Conservation (phyloP, 2,113 vertebrate species). For the Callipepla californica region DNA sequence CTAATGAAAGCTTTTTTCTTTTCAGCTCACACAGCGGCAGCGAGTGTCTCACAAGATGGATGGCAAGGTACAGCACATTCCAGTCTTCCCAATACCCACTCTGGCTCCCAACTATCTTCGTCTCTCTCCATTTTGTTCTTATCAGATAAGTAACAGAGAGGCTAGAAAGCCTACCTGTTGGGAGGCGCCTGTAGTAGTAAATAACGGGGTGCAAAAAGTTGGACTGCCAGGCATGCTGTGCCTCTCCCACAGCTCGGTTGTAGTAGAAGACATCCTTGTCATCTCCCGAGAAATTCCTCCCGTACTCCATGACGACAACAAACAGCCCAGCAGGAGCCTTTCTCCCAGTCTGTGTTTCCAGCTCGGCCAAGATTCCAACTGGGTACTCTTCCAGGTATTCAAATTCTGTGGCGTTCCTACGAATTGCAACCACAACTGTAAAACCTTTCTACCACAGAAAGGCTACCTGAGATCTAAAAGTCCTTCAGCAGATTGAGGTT, state of each 20-base stretch:
- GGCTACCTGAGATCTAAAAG: background rate
- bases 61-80: background rate
- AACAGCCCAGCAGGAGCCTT: constrained; percentile 83
- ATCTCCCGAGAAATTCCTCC: constrained; percentile 86
- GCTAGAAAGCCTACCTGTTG: constrained; percentile 82
- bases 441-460: background rate
- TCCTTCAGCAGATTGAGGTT: background rate
- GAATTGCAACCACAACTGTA: background rate
- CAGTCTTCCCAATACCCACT: accelerated
- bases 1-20: background rate
- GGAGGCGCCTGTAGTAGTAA: constrained; percentile 90
- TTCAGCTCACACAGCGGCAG: background rate
- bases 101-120: background rate
- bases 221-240: constrained; percentile 90
- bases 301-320: constrained; percentile 92
- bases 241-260: constrained; percentile 88
- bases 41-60: background rate
- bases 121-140: background rate
- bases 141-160: background rate
- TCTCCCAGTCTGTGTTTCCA: constrained; percentile 86
- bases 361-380: constrained; percentile 84
- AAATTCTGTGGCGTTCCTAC: constrained; percentile 78
- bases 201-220: constrained; percentile 97
- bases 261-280: constrained; percentile 85
- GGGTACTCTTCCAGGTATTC: constrained; percentile 95